These are phyloP conservation scores for Xanthorhoe spadicearia DNA, from an alignment of 2,888 invertebrate genomes.

Conservation along the genomic window DNA sequence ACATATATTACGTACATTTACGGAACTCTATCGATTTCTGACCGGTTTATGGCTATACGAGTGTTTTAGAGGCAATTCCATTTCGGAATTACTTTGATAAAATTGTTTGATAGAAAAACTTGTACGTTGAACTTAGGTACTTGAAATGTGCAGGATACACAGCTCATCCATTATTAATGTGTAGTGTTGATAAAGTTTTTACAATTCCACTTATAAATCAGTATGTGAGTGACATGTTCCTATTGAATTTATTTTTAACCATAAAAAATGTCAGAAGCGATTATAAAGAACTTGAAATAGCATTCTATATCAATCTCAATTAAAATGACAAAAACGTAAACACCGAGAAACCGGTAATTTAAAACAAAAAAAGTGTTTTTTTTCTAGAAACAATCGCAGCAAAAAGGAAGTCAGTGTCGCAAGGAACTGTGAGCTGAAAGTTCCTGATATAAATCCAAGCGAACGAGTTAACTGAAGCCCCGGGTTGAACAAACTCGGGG, in stretches of 20 bases:
- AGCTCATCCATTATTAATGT: constrained; percentile 43
- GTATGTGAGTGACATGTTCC: constrained; percentile 30
- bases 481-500: constrained; percentile 71
- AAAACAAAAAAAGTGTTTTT: constrained; percentile 51
- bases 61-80: constrained; percentile 51
- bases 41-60: constrained; percentile 54
- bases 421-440: constrained; percentile 67
- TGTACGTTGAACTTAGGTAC: constrained; percentile 22
- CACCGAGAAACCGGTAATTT: constrained; percentile 48
- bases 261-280: not conserved
- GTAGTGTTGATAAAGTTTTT: constrained; percentile 38
- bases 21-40: constrained; percentile 56
- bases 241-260: not conserved
- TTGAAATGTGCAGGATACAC: constrained; percentile 37
- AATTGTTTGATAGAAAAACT: constrained; percentile 32
- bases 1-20: constrained; percentile 51
- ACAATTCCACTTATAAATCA: constrained; percentile 38
- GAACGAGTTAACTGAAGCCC: constrained; percentile 74
- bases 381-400: constrained; percentile 62
- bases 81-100: constrained; percentile 48
- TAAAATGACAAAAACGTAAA: constrained; percentile 22
- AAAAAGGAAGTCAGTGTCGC: constrained; percentile 69
- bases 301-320: too few relatives aligned
- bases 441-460: constrained; percentile 69
- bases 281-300: too few relatives aligned